A percentile compares a stretch with the other conserved stretches of the same genome.
These are phyloP conservation scores for Tragulus kanchil DNA, from an alignment of 2,113 vertebrate genomes.

Conservation along the genomic window DNA sequence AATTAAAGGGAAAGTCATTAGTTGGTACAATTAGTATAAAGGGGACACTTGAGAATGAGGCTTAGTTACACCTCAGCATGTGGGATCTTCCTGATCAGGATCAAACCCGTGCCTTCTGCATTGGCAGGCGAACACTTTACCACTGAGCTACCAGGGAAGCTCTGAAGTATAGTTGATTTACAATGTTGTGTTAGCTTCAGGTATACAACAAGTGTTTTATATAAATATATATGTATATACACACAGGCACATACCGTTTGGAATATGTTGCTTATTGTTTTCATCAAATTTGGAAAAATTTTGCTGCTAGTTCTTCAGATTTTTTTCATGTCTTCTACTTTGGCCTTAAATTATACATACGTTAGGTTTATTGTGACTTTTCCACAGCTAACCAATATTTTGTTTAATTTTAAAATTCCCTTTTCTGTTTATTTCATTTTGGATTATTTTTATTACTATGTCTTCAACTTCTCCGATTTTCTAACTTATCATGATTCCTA, in stretches of 20 bases:
- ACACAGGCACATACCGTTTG: background rate
- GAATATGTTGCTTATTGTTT: background rate
- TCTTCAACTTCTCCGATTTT: too few species aligned
- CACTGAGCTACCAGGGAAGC: too few species aligned
- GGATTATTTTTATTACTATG: background rate
- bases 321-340: background rate
- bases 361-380: background rate
- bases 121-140: too few species aligned
- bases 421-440: constrained; percentile 17
- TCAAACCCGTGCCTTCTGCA: too few species aligned
- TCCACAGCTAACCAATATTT: background rate
- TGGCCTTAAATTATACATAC: background rate
- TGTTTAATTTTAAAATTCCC: background rate
- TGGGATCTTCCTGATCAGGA: too few species aligned
- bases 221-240: background rate
- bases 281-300: constrained; percentile 37
- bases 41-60: background rate
- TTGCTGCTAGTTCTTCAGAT: background rate
- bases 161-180: background rate
- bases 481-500: background rate
- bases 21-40: background rate
- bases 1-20: background rate
- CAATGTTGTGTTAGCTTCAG: background rate
- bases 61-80: too few species aligned
- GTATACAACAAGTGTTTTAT: background rate